A percentile compares a stretch with the other conserved stretches of the same genome.
Conservation (phyloP, 2,113 vertebrate genomes). For the Sarotherodon lohbergeri region DNA sequence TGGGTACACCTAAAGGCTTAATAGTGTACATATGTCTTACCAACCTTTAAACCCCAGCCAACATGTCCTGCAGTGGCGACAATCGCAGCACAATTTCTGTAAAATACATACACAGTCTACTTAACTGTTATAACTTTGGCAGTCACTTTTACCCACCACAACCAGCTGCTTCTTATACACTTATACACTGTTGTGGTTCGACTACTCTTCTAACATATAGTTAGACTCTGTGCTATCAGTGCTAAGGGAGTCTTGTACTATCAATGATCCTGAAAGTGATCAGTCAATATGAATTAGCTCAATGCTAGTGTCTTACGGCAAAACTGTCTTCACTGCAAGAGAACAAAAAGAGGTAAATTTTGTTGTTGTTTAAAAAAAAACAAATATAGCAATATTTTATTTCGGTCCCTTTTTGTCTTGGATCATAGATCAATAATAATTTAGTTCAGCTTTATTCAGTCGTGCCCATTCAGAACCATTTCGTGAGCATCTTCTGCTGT, state of each 20-base stretch:
- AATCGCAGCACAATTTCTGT: background rate
- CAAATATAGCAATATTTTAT: no score
- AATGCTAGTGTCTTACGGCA: background rate
- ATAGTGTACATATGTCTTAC: background rate
- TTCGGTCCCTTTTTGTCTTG: accelerated
- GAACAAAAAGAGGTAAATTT: no score
- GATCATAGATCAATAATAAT: background rate
- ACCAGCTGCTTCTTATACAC: background rate
- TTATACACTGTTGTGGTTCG: background rate
- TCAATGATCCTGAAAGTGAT: background rate
- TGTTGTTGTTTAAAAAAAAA: no score
- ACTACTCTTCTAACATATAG: background rate
- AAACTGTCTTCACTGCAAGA: background rate
- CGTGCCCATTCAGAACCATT: background rate
- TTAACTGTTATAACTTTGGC: background rate
- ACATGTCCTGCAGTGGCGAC: no score
- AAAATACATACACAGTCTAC: accelerated
- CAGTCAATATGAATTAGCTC: background rate
- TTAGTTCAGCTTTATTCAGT: background rate
- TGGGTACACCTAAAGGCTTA: background rate
- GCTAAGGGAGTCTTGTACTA: background rate
- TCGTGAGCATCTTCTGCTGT: background rate
- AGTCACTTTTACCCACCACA: background rate
- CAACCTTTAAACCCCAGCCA: no score
- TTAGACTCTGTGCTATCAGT: background rate